A percentile compares a stretch with the other conserved stretches of the same genome.
These are phyloP conservation scores for Tribolium madens DNA, from an alignment of 1,140 invertebrate genomes.

Conservation along the genomic window DNA sequence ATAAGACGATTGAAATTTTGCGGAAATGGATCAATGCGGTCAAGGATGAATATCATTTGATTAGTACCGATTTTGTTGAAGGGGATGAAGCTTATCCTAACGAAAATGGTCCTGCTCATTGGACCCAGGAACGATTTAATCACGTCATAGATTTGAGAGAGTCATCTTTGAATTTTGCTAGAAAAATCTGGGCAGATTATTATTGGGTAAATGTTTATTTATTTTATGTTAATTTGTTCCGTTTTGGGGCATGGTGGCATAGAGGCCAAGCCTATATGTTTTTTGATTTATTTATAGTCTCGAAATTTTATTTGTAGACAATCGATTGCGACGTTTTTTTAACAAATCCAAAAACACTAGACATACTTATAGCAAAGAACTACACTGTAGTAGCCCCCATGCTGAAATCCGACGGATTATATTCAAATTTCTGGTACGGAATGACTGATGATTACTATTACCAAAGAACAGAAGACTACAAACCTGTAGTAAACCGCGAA, in stretches of 20 bases:
- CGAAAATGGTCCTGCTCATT: conserved; percentile 78
- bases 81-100: conserved; percentile 69
- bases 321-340: conserved; percentile 91
- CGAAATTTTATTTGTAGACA: conserved; percentile 75
- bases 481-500: conserved; percentile 81
- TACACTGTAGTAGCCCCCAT: conserved; percentile 83
- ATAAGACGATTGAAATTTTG: conserved; percentile 80
- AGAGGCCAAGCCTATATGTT: too few relatives aligned
- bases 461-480: conserved; percentile 86
- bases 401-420: conserved; percentile 86
- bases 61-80: conserved; percentile 75
- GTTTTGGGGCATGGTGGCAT: background rate
- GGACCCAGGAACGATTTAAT: conserved; percentile 81
- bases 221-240: background rate
- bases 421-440: conserved; percentile 97
- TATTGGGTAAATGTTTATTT: conserved; percentile 72
- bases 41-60: conserved; percentile 77
- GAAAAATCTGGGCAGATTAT: conserved; percentile 86
- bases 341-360: conserved; percentile 78
- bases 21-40: conserved; percentile 78
- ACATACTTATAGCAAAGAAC: conserved; percentile 76
- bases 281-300: background rate
- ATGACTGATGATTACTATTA: conserved; percentile 93
- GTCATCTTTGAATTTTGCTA: conserved; percentile 78
- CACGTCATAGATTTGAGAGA: conserved; percentile 88